phyloP scores from a whole-genome alignment of 2,888 invertebrate species.

The Drosophila falleni region DNA sequence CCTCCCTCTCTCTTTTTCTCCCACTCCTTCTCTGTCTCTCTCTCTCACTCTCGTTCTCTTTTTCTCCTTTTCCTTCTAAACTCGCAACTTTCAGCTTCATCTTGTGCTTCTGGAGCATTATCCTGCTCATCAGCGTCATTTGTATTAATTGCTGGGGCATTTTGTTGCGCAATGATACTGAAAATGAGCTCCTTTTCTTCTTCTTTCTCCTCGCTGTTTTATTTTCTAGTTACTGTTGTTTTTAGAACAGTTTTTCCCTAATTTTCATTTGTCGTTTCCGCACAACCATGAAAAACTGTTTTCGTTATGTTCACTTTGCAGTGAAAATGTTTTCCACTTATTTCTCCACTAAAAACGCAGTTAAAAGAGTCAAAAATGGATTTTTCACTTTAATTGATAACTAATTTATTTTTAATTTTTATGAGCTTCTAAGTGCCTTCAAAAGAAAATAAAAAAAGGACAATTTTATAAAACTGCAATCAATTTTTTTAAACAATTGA shows the following conservation, averaged over 20 bases:
- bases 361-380: background rate
- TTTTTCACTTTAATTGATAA: slow-evolving; percentile 5
- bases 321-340: background rate
- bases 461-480: no score
- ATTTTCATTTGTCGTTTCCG: slow-evolving; percentile 60
- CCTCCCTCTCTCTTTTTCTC: background rate
- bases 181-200: slow-evolving; percentile 56
- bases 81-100: slow-evolving; percentile 42
- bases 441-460: no score
- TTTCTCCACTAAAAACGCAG: background rate
- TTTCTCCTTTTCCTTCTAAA: background rate
- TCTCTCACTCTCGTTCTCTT: background rate
- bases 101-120: slow-evolving; percentile 47
- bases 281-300: slow-evolving; percentile 29
- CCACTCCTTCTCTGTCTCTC: background rate
- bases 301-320: background rate
- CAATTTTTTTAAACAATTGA: background rate
- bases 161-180: slow-evolving; percentile 78
- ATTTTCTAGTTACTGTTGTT: slow-evolving; percentile 17
- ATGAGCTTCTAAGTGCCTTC: background rate
- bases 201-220: slow-evolving; percentile 11
- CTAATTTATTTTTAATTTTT: background rate
- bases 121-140: slow-evolving; percentile 75
- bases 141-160: slow-evolving; percentile 78
- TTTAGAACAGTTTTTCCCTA: slow-evolving; percentile 46